These are phyloP conservation scores for Rhinolophus sinicus DNA, from an alignment of 2,113 vertebrate species.

Conservation along the genomic window DNA sequence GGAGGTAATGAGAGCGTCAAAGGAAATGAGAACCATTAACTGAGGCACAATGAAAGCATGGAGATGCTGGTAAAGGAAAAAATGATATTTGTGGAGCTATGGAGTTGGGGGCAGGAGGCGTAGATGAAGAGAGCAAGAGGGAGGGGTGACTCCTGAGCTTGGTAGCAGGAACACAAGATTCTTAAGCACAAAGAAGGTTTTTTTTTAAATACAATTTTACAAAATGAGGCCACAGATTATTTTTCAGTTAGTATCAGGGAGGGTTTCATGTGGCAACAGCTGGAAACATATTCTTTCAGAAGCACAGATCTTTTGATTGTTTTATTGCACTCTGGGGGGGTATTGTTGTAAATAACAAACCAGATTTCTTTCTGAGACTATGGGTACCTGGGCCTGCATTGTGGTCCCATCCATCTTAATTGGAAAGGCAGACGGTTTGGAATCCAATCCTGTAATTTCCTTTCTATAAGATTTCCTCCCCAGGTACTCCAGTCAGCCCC, in stretches of 20 bases:
- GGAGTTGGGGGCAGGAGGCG: not conserved
- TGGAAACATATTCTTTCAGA: not conserved
- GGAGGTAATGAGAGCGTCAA: slow-evolving; percentile 19
- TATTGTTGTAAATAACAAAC: not conserved
- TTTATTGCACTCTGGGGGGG: not conserved
- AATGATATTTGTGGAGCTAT: not conserved
- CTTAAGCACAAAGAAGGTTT: not conserved
- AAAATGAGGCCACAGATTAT: not conserved
- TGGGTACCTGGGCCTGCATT: not conserved
- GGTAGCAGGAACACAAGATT: not conserved
- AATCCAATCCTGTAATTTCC: not conserved
- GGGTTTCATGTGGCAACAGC: not conserved
- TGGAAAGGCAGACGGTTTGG: not conserved
- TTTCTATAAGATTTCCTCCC: not conserved
- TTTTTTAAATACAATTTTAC: not conserved
- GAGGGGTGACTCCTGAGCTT: not conserved
- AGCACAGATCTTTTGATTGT: not conserved
- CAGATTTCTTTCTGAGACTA: not conserved
- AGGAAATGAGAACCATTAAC: slow-evolving; percentile 43
- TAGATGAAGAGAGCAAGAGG: not conserved
- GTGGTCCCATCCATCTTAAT: not conserved
- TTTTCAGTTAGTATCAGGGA: slow-evolving; percentile 20
- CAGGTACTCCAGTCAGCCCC: not conserved
- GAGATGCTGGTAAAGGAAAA: not conserved
- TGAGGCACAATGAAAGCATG: not conserved